Percentiles rank a stretch among this genome's conserved stretches.
Conservation (phyloP, 2,113 vertebrate genomes). For the Centropus unirufus region DNA sequence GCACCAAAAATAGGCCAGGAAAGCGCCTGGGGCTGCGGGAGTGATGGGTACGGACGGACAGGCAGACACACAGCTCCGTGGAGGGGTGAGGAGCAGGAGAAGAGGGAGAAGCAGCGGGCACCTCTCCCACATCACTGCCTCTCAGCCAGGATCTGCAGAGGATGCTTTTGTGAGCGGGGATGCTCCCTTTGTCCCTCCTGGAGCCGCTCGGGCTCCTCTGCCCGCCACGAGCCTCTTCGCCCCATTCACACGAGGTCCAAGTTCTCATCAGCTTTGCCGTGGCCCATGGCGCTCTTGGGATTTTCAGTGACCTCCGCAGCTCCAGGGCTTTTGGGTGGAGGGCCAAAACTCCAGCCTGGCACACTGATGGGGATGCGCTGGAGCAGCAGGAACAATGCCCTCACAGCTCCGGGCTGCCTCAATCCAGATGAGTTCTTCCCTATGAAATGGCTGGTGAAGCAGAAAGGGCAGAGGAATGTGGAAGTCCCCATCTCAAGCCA, state of each 20-base stretch:
- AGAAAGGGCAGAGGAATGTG: not conserved
- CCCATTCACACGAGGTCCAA: not conserved
- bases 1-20: constrained; percentile 40
- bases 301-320: not conserved
- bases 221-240: not conserved
- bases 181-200: not conserved
- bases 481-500: not conserved
- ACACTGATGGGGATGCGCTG: no score
- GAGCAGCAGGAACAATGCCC: not conserved
- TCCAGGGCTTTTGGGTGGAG: not conserved
- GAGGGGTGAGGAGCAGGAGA: not conserved
- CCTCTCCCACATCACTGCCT: rapidly evolving
- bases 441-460: rapidly evolving
- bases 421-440: not conserved
- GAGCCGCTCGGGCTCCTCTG: not conserved
- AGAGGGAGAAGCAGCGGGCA: not conserved
- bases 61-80: rapidly evolving
- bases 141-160: not conserved
- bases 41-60: rapidly evolving
- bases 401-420: not conserved
- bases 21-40: not conserved
- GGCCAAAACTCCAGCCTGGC: no score
- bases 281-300: rapidly evolving
- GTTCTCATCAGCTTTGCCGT: not conserved
- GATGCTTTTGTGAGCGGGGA: not conserved